phyloP scores from a whole-genome alignment of 2,113 vertebrate species.

The Cottus gobio region DNA sequence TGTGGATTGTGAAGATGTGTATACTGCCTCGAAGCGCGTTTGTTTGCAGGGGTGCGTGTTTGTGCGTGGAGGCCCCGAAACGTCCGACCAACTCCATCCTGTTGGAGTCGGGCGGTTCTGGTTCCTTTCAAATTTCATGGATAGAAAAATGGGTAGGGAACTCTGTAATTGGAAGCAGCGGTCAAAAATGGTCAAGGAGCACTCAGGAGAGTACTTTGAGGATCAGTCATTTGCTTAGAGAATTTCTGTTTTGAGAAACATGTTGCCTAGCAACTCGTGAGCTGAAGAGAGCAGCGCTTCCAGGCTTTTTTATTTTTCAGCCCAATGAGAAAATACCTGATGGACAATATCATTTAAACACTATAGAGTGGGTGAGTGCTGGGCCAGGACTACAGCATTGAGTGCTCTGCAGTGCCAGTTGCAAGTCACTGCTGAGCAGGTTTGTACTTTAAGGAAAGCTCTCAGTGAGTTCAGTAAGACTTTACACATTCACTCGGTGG shows the following conservation, averaged over 20 bases:
- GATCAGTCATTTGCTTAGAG: conserved; percentile 74
- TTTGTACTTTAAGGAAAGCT: conserved; percentile 44
- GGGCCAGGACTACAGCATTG: conserved; percentile 13
- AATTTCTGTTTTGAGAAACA: conserved; percentile 73
- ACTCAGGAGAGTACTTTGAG: conserved; percentile 72
- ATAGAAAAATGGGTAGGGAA: conserved; percentile 59
- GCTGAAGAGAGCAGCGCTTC: conserved; percentile 37
- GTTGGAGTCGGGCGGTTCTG: conserved; percentile 43
- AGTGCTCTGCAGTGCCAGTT: conserved; percentile 24
- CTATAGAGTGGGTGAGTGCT: conserved; percentile 49
- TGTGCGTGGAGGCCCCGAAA: conserved; percentile 27
- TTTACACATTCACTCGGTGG: conserved; percentile 53
- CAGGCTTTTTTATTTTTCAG: conserved; percentile 55
- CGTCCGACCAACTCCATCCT: conserved; percentile 33
- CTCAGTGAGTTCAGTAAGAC: conserved; percentile 45
- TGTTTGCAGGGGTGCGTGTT: conserved; percentile 45
- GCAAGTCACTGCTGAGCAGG: conserved; percentile 37
- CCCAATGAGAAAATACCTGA: conserved; percentile 68
- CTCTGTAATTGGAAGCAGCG: conserved; percentile 72
- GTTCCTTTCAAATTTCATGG: conserved; percentile 66
- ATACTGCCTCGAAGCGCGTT: conserved; percentile 41
- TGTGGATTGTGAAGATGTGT: conserved; percentile 60
- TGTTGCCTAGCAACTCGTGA: conserved; percentile 77
- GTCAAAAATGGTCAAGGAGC: conserved; percentile 77
- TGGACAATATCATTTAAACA: conserved; percentile 69